Conservation (phyloP, 2,888 invertebrate genomes). For the Periphyllus acericola region DNA sequence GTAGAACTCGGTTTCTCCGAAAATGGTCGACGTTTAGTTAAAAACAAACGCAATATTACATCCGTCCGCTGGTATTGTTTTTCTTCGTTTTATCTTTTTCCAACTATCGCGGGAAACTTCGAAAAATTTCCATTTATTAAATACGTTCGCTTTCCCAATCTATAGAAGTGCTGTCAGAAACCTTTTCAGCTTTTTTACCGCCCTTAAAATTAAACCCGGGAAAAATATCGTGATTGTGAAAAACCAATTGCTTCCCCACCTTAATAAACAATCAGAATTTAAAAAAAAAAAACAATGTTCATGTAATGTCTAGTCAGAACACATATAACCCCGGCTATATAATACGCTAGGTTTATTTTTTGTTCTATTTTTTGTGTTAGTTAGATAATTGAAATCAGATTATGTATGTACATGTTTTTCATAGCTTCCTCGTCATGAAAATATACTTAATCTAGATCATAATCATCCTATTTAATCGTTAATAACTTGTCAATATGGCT, state of each 20-base stretch:
- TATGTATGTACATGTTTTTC: too few species aligned
- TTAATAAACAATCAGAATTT: background rate
- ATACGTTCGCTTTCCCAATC: background rate
- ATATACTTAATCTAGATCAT: too few species aligned
- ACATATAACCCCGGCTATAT: too few species aligned
- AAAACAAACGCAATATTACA: background rate
- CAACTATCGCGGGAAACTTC: background rate
- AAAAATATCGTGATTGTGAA: background rate
- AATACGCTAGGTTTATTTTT: too few species aligned
- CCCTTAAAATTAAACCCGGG: background rate
- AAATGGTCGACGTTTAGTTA: too few species aligned
- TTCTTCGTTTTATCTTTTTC: background rate
- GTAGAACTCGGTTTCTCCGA: background rate
- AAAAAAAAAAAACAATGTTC: background rate
- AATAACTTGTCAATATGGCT: too few species aligned
- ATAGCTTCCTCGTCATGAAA: too few species aligned
- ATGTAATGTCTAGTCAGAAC: too few species aligned
- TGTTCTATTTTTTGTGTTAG: too few species aligned
- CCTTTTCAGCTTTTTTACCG: background rate
- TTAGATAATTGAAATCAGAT: too few species aligned
- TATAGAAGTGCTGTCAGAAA: background rate
- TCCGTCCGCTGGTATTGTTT: background rate
- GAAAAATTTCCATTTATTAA: background rate
- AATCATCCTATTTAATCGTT: too few species aligned
- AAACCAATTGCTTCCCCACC: background rate